Percentiles rank a stretch among this genome's conserved stretches.
Evolutionary conservation across 2,888 invertebrate genomes (phyloP).

Genomic region (Masnerella sp.): DNA sequence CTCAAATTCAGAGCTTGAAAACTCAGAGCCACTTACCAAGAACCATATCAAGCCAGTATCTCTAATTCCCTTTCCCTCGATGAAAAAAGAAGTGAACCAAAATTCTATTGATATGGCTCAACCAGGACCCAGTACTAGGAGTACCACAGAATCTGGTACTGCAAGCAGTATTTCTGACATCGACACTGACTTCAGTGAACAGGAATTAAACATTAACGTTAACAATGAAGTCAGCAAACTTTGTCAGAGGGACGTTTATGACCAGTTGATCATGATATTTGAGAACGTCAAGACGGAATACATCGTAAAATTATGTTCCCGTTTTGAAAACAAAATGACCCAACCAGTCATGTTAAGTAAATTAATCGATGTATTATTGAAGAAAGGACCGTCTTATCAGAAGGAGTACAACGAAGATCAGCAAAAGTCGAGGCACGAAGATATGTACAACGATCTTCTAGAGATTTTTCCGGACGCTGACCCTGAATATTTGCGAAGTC

Average conservation of each 20-base stretch:
- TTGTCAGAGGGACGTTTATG: constrained; percentile 10
- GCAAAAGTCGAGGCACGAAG: constrained; percentile 56
- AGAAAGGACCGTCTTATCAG: constrained; percentile 21
- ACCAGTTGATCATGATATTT: constrained; percentile 35
- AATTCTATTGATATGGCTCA: too few species aligned
- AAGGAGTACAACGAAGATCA: background rate
- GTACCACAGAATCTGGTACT: too few species aligned
- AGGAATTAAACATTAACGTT: constrained; percentile 20
- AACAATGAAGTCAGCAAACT: constrained; percentile 14
- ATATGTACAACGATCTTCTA: constrained; percentile 61
- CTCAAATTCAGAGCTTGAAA: constrained; percentile 1
- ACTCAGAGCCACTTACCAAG: background rate
- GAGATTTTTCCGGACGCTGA: constrained; percentile 70
- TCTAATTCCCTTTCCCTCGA: too few species aligned
- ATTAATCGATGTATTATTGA: constrained; percentile 35
- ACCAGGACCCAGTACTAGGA: background rate
- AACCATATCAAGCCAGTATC: constrained; percentile 4
- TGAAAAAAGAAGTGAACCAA: too few species aligned
- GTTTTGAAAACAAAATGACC: constrained; percentile 2
- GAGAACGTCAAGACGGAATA: constrained; percentile 29
- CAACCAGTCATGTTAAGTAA: constrained; percentile 1
- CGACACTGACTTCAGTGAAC: constrained; percentile 17
- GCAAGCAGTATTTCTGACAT: too few species aligned
- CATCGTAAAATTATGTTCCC: constrained; percentile 25
- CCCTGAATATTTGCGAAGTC: constrained; percentile 65